Conservation (phyloP, 2,888 invertebrate genomes). For the Eupithecia inturbata region DNA sequence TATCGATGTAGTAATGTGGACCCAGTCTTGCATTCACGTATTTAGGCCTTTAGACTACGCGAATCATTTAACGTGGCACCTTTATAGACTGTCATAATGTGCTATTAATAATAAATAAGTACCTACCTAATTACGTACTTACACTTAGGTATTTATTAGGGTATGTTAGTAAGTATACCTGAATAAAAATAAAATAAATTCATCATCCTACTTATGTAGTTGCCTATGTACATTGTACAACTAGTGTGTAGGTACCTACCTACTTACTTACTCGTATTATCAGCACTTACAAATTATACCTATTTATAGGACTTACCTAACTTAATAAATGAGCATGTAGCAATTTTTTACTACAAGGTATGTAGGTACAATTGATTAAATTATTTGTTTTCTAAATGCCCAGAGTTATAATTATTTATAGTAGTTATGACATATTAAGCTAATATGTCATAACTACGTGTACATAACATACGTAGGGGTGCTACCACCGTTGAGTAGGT, state of each 20-base stretch:
- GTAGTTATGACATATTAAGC: too few relatives aligned
- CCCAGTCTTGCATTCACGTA: not conserved
- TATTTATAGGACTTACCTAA: too few relatives aligned
- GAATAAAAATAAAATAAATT: not conserved
- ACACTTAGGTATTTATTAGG: not conserved
- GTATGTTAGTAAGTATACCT: not conserved
- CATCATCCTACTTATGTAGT: not conserved
- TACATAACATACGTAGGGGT: too few relatives aligned
- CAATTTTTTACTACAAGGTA: too few relatives aligned
- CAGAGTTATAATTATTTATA: too few relatives aligned
- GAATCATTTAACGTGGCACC: not conserved
- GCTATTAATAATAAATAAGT: not conserved
- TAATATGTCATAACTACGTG: too few relatives aligned
- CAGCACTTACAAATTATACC: too few relatives aligned
- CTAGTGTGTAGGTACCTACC: not conserved
- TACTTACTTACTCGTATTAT: too few relatives aligned
- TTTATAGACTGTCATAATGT: not conserved
- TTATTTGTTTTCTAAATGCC: too few relatives aligned
- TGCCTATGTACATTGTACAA: not conserved
- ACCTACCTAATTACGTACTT: slow-evolving; percentile 12
- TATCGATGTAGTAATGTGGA: slow-evolving; percentile 23
- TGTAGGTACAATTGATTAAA: too few relatives aligned
- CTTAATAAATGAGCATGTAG: too few relatives aligned
- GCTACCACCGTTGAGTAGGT: too few relatives aligned
- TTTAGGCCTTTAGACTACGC: not conserved